These are phyloP conservation scores for Psilopsiagon aymara DNA, from an alignment of 2,113 vertebrate species.

Conservation along the genomic window DNA sequence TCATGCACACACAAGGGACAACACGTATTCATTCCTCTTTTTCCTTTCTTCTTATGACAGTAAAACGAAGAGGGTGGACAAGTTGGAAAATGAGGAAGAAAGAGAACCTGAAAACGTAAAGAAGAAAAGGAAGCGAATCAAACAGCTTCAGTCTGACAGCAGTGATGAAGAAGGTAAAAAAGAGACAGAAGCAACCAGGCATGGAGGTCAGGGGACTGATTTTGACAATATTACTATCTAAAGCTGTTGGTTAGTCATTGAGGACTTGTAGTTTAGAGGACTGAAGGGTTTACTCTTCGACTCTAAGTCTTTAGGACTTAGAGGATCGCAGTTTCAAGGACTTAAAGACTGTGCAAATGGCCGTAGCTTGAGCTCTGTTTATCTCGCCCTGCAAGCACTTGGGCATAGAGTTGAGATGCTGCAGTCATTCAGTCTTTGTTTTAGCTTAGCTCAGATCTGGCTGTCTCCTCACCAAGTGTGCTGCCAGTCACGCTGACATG, in stretches of 20 bases:
- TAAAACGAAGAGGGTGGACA: slow-evolving; percentile 79
- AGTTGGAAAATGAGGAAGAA: slow-evolving; percentile 85
- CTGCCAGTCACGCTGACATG: not conserved
- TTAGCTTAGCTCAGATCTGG: not conserved
- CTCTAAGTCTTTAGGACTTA: not conserved
- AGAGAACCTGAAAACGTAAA: slow-evolving; percentile 72
- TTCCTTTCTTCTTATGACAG: not conserved
- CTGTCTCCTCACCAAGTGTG: not conserved
- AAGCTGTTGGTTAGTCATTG: not conserved
- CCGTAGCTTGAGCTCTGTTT: not conserved
- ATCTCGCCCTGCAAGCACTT: not conserved
- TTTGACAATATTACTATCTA: not conserved
- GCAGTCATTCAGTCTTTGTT: not conserved
- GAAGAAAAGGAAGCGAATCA: slow-evolving; percentile 89
- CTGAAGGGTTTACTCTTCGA: not conserved
- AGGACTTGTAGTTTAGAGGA: not conserved
- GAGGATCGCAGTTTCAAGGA: not conserved
- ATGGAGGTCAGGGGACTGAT: not conserved
- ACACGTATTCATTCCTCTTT: rapidly evolving
- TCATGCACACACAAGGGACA: not conserved
- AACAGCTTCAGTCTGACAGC: slow-evolving; percentile 86
- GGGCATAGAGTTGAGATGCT: not conserved
- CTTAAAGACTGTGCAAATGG: not conserved
- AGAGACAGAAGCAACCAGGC: not conserved
- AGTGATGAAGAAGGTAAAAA: slow-evolving; percentile 90